phyloP scores from a whole-genome alignment of 92 coral and sea anemone genomes.

The Meandrina meandrites region DNA sequence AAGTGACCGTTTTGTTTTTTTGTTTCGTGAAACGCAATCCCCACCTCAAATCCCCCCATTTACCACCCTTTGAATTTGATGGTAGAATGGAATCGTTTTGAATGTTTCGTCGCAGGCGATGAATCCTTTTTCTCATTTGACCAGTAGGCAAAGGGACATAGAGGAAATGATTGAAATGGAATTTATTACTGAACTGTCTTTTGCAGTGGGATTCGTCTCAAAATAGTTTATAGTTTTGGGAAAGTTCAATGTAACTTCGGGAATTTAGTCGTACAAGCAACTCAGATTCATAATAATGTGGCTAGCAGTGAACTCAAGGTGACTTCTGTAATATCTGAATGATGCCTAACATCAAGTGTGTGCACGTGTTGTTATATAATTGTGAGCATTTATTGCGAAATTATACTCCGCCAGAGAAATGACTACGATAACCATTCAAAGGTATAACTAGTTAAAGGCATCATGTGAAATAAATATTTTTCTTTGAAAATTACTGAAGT shows the following conservation, averaged over 20 bases:
- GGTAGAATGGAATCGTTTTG: background rate
- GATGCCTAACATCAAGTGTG: background rate
- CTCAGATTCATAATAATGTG: background rate
- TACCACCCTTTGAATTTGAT: background rate
- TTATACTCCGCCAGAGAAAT: background rate
- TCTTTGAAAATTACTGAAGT: background rate
- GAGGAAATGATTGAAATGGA: background rate
- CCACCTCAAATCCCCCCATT: no score
- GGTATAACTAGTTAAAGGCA: background rate
- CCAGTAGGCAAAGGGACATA: background rate
- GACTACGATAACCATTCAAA: background rate
- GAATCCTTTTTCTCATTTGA: background rate
- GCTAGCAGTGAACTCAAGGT: background rate
- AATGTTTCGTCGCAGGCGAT: slow-evolving; percentile 37
- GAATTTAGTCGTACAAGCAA: background rate
- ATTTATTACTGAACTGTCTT: background rate
- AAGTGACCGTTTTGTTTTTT: background rate
- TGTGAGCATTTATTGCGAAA: background rate
- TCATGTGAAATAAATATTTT: background rate
- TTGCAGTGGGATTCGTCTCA: background rate
- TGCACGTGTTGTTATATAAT: background rate
- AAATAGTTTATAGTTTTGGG: background rate
- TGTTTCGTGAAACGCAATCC: background rate
- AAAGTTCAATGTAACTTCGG: background rate
- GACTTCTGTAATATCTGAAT: background rate